phyloP scores from a whole-genome alignment of 2,797 vertebrate genomes.

The Chrosomus eos region DNA sequence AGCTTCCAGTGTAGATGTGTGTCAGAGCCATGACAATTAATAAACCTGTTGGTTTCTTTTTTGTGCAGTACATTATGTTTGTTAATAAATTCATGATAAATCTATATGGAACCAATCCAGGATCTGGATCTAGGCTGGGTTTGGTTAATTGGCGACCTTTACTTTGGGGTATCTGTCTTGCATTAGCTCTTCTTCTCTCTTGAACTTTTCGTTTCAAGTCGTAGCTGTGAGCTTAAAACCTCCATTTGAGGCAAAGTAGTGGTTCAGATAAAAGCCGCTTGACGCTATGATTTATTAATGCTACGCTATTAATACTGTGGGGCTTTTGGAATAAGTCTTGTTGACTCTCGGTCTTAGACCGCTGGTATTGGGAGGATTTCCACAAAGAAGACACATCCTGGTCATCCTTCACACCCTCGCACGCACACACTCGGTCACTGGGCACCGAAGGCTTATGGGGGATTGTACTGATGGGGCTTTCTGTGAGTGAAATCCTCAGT shows the following conservation, averaged over 20 bases:
- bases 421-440: constrained; percentile 27
- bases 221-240: constrained; percentile 35
- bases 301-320: constrained; percentile 54
- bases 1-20: neutral
- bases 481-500: constrained; percentile 24
- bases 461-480: constrained; percentile 45
- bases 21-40: neutral
- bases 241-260: constrained; percentile 42
- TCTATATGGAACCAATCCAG: neutral
- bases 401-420: constrained; percentile 42
- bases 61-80: neutral
- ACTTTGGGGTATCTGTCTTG: neutral
- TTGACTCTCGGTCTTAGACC: constrained; percentile 52
- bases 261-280: constrained; percentile 49
- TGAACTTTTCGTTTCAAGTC: constrained; percentile 22
- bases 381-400: constrained; percentile 56
- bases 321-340: constrained; percentile 54
- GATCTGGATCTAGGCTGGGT: neutral
- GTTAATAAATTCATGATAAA: neutral
- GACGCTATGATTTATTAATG: constrained; percentile 58
- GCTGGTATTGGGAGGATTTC: constrained; percentile 54
- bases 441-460: constrained; percentile 42
- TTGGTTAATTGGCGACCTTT: constrained; percentile 6
- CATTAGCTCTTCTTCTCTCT: constrained; percentile 16
- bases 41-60: constrained; percentile 3